Evolutionary conservation across 2,797 vertebrate species (phyloP), one percentile per base, ranked within the genome.

Genomic region (Glossophaga mutica): DNA sequence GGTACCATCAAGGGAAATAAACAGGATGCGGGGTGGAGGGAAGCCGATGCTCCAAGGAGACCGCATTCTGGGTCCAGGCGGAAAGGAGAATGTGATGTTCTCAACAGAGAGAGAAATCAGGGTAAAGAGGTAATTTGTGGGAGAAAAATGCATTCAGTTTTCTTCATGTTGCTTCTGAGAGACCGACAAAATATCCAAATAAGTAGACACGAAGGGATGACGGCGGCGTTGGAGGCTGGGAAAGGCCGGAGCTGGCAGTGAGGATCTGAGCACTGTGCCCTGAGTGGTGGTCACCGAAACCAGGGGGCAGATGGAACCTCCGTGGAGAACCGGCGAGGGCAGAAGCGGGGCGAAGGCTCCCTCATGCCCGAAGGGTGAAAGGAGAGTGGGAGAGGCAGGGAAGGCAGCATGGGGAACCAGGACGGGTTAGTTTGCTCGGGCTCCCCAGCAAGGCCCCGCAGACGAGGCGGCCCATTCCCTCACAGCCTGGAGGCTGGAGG

Each of bases 81-180:
- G n/a, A 65, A 44, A 62, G 9, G 16, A 57, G 76, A 48, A 12
- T 14, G 12, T 9, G n/a, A 15, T 9, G n/a, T 65, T 3, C 9
- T 24, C n/a, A 77, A 39, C 3, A 48, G 82, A 68, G 18, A 39
- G 21, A 70, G 32, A 71, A 78, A 65, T 48, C 74, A 71, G 26
- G 12, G 52, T 16, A 37, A 65, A 90, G 57, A 81, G 68, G 29
- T 34, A 12, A 77, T 70, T 2, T 42, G 19, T 62, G 71, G 44
- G 79, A 52, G 24, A 21, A 67, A 88, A 55, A 70, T 62, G 22
- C 44, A 39, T 67, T 65, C 62, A 29, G 37, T 71, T 76, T 46
- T 55, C 84, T 32, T 81, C 74, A 24, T 22, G 78, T 73, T 85
- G 78, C 73, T 55, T 46, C 29, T n/a, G 79, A 81, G 74, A 32